Evolutionary conservation across 1,140 invertebrate genomes (phyloP), one percentile per base, ranked within the genome.

Genomic region (Coenobita brevimanus): DNA sequence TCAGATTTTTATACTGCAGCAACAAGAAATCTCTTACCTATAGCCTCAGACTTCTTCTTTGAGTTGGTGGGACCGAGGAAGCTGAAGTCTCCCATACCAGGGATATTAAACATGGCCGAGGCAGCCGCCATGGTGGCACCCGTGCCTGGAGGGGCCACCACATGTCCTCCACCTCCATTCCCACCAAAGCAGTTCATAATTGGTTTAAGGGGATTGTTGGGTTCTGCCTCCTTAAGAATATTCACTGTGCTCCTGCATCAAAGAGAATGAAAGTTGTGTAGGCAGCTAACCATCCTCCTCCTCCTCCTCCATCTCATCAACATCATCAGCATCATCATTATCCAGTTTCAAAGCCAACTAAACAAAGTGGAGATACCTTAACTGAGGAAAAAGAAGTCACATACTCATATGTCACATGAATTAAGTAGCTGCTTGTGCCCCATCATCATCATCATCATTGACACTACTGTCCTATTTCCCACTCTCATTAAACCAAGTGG

Each of bases 161-260:
- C 38, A 15, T 80, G 60, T n/a, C 33, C 64, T 21, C 64, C 76
- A 50, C 76, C 85, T 10, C 85, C 85, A 50, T n/a, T 27, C 15
- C 57, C 54, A 36, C 83, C 83, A 24, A 87, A 87, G 64, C 85
- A 87, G 27, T 81, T 89, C 62, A 90, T 73, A 10, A 90, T 62
- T 27, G 89, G 89, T 60, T 90, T 90, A 36, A 90, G 69, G 3
- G 89, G 89, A 17, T 90, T 89, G 60, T 89, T 85, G 71, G 89
- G 89, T 41, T 90, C 89, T 27, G 89, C 86, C 41, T 90, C 89
- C 69, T 90, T 90, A 2, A 90, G 69, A n/a, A 90, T 82, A 57
- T 88, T 90, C 60, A 90, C 89, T 50, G 80, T 88, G 60, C 89
- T 90, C 89, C 89, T 90, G 81, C 4, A 69, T n/a, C n/a, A n/a